Conservation (phyloP, 2,888 invertebrate species). For the Mechanitis mazaeus region DNA sequence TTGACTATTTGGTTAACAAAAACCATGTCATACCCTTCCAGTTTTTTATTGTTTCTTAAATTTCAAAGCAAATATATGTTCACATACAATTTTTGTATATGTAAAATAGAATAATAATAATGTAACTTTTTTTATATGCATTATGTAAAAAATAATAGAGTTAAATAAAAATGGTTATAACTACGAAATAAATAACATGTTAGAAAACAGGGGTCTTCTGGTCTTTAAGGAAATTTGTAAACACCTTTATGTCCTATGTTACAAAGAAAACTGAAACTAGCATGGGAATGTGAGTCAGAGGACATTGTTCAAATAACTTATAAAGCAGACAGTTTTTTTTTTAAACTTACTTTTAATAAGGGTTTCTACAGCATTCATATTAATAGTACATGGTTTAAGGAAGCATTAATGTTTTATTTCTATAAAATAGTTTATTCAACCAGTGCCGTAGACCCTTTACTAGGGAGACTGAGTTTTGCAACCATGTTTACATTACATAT, state of each 20-base stretch:
- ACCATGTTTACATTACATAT: neutral
- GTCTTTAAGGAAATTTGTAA: neutral
- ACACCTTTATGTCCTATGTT: neutral
- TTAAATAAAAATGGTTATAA: too few species aligned
- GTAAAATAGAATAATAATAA: too few species aligned
- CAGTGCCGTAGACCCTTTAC: neutral
- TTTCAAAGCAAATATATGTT: too few species aligned
- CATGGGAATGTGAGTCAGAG: neutral
- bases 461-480: slow-evolving; percentile 3
- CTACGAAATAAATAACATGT: neutral
- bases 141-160: too few species aligned
- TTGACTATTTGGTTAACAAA: too few species aligned
- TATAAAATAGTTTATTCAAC: neutral
- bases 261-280: neutral
- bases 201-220: neutral
- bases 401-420: neutral
- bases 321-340: neutral
- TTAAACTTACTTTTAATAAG: neutral
- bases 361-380: neutral
- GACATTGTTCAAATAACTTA: neutral
- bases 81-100: too few species aligned
- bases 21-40: too few species aligned
- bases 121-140: too few species aligned
- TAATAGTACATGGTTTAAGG: too few species aligned
- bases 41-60: too few species aligned